Conservation (phyloP, 2,888 invertebrate genomes). For the Pseudeuparius sepicola region DNA sequence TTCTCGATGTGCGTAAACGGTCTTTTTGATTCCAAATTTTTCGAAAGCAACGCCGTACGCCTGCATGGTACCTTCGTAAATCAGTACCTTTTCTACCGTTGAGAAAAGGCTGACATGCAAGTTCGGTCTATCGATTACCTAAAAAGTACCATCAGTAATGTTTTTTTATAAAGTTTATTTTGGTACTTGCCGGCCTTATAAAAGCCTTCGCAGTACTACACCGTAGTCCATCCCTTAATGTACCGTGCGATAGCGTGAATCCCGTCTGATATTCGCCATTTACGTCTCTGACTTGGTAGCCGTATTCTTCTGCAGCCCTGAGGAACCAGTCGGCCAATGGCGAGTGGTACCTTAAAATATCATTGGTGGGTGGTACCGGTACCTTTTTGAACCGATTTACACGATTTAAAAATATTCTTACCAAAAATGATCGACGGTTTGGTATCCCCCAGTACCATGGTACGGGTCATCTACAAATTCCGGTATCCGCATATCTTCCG, state of each 20-base stretch:
- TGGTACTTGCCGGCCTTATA: conserved; percentile 44
- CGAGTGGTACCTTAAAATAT: conserved; percentile 46
- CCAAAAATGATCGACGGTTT: conserved; percentile 62
- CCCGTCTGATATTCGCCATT: conserved; percentile 75
- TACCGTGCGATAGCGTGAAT: conserved; percentile 67
- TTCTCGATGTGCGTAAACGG: conserved; percentile 57
- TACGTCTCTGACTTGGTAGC: conserved; percentile 59
- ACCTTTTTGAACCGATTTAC: conserved; percentile 1
- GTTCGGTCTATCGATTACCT: conserved; percentile 53
- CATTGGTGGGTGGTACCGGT: background rate
- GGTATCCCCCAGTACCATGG: conserved; percentile 61
- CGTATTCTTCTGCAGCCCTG: conserved; percentile 57
- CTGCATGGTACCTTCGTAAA: conserved; percentile 47
- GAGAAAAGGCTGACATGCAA: conserved; percentile 48
- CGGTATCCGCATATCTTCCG: conserved; percentile 66
- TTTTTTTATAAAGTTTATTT: too few species aligned
- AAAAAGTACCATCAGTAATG: too few species aligned
- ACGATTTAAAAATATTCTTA: too few species aligned
- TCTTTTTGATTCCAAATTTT: conserved; percentile 42
- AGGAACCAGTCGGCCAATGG: conserved; percentile 60
- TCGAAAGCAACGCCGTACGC: conserved; percentile 56
- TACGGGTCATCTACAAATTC: conserved; percentile 49
- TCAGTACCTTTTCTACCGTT: conserved; percentile 50
- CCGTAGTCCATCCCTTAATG: conserved; percentile 64
- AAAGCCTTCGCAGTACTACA: conserved; percentile 81